Conservation (phyloP, 2,797 vertebrate genomes). For the Lithobates sylvaticus region DNA sequence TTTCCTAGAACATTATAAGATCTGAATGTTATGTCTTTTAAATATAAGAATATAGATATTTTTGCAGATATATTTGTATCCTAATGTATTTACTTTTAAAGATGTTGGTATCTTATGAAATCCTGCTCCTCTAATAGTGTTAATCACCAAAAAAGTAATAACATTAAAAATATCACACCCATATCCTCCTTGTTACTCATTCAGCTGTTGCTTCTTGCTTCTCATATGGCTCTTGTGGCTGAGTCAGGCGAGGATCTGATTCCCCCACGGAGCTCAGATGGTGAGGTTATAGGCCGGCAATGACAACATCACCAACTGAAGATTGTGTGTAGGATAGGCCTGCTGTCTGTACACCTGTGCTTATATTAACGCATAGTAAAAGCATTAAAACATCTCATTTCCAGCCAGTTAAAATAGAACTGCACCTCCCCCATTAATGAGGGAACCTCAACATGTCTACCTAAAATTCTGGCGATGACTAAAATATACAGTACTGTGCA, state of each 20-base stretch:
- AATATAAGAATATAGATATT: neutral
- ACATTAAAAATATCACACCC: conserved; percentile 35
- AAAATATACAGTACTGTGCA: too few relatives aligned
- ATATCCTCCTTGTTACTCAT: conserved; percentile 32
- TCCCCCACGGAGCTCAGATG: conserved; percentile 10
- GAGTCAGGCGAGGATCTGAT: conserved; percentile 48
- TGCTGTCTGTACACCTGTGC: conserved; percentile 2
- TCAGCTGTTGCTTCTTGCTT: conserved; percentile 52
- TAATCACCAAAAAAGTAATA: conserved; percentile 32
- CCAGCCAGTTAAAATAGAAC: neutral
- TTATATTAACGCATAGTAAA: neutral
- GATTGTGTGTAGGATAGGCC: neutral
- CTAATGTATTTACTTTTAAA: neutral
- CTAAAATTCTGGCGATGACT: too few relatives aligned
- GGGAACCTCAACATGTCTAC: too few relatives aligned
- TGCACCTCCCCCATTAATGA: too few relatives aligned
- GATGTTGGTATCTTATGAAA: neutral
- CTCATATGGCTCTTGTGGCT: conserved; percentile 48
- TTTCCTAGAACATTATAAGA: neutral
- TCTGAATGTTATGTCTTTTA: neutral
- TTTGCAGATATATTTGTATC: neutral
- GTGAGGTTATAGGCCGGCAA: conserved; percentile 16
- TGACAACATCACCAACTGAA: neutral
- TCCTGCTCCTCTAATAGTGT: neutral
- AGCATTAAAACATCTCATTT: neutral